These are phyloP conservation scores for Lineus longissimus DNA, from an alignment of 1,140 invertebrate genomes.

Conservation along the genomic window DNA sequence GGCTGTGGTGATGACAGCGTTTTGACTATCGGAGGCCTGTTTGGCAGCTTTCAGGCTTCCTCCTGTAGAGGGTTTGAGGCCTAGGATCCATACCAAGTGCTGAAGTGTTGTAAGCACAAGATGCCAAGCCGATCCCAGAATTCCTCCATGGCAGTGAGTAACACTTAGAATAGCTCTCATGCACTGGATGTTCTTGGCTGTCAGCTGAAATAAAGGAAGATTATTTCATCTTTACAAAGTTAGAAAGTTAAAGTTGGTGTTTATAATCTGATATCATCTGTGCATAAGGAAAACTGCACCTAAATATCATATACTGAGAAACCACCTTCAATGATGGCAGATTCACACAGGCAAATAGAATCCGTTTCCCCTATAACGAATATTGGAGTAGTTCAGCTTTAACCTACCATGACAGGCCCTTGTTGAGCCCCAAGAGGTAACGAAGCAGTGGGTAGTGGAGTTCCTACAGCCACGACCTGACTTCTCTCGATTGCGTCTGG, in stretches of 20 bases:
- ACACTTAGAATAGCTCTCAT: constrained; percentile 85
- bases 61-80: constrained; percentile 84
- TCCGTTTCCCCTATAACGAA: background rate
- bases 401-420: constrained; percentile 83
- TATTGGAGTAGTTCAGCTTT: background rate
- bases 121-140: constrained; percentile 90
- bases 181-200: constrained; percentile 94
- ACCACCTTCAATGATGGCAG: no score
- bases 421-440: constrained; percentile 68
- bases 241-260: no score
- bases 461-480: constrained; percentile 87
- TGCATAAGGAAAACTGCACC: no score
- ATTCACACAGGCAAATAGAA: no score
- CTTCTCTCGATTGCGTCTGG: constrained; percentile 52
- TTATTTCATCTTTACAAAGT: background rate
- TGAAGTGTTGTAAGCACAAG: constrained; percentile 85
- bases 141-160: constrained; percentile 87
- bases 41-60: constrained; percentile 75
- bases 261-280: no score
- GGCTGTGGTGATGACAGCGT: constrained; percentile 90
- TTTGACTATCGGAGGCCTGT: constrained; percentile 62
- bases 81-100: constrained; percentile 97
- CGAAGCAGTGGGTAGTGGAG: constrained; percentile 79
- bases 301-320: no score
- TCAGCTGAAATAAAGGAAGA: constrained; percentile 61